Conservation (phyloP, 1,140 invertebrate species). For the Anagrus nilaparvatae region DNA sequence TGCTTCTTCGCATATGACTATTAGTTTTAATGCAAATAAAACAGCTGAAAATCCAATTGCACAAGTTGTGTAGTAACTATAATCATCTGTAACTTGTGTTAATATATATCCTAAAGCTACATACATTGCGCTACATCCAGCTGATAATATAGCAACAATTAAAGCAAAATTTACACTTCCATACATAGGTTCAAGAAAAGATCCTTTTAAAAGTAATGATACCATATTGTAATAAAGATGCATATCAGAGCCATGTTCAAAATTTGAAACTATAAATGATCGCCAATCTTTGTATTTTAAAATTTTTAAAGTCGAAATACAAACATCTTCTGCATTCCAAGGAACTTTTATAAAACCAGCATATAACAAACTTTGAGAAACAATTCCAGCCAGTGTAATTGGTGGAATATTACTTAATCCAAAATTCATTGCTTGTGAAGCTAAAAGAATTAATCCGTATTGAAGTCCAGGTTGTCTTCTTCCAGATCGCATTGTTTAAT, state of each 20-base stretch:
- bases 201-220: slow-evolving; percentile 57
- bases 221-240: slow-evolving; percentile 70
- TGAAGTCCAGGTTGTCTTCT: slow-evolving; percentile 34
- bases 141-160: slow-evolving; percentile 46
- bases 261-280: slow-evolving; percentile 48
- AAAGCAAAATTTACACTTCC: slow-evolving; percentile 48
- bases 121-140: slow-evolving; percentile 46
- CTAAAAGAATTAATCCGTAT: slow-evolving; percentile 31
- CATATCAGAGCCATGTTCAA: slow-evolving; percentile 62
- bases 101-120: slow-evolving; percentile 38
- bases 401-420: slow-evolving; percentile 54
- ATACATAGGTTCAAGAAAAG: slow-evolving; percentile 46
- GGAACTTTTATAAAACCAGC: slow-evolving; percentile 42
- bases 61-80: slow-evolving; percentile 44
- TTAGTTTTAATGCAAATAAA: slow-evolving; percentile 59
- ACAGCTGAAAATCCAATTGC: slow-evolving; percentile 58
- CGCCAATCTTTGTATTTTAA: slow-evolving; percentile 46
- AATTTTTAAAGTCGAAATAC: slow-evolving; percentile 49
- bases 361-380: slow-evolving; percentile 42
- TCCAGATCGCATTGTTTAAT: slow-evolving; percentile 27
- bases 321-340: slow-evolving; percentile 47
- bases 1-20: slow-evolving; percentile 43
- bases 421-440: slow-evolving; percentile 37
- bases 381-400: slow-evolving; percentile 47
- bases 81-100: slow-evolving; percentile 33